Evolutionary conservation across 1,140 invertebrate genomes (phyloP), one percentile per base, ranked within the genome.

Genomic region (Liolophura sinensis): DNA sequence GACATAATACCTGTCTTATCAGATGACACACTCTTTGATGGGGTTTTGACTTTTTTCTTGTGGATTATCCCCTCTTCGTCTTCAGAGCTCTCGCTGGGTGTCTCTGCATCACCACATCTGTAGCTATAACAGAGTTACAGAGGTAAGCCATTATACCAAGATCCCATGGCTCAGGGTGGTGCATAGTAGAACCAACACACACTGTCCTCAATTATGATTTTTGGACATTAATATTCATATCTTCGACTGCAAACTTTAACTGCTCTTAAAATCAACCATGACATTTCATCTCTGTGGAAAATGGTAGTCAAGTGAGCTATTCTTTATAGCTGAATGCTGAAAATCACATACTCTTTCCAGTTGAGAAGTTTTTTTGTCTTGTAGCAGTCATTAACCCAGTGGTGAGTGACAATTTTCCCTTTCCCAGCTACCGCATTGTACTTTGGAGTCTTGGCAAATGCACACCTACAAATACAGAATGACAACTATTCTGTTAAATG

Each of bases 371-470:
- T 89, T 67, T 89, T 88, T 58, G 88, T 78, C 58, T 78, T 82
- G 78, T 89, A 84, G 76, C 90, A 92, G 60, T 91, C 88, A 64
- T 88, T 86, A 60, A 96, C 87, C 93, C 93, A 96, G 27, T 90
- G 84, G 72, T 90, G 90, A 20, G 82, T 90, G 1, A 93, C 91
- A 74, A 93, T 91, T 82, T 87, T 89, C 20, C 82, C 82, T 74
- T 87, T 87, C 1, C 88, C 89, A 75, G 86, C 85, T 0, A 93
- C 92, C 83, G 92, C 88, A 61, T 89, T 87, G 78, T 79, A 93
- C 81, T 96, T 96, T 16, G 93, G 94, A 27, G 94, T 96, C 79
- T 95, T 94, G 5, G 88, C 80, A 86, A 94, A 95, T 20, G 93
- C 93, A 87, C 93, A 95, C 57, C 92, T 94, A 74, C 47, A 84